phyloP scores from a whole-genome alignment of 2,113 vertebrate genomes.

The Galemys pyrenaicus region DNA sequence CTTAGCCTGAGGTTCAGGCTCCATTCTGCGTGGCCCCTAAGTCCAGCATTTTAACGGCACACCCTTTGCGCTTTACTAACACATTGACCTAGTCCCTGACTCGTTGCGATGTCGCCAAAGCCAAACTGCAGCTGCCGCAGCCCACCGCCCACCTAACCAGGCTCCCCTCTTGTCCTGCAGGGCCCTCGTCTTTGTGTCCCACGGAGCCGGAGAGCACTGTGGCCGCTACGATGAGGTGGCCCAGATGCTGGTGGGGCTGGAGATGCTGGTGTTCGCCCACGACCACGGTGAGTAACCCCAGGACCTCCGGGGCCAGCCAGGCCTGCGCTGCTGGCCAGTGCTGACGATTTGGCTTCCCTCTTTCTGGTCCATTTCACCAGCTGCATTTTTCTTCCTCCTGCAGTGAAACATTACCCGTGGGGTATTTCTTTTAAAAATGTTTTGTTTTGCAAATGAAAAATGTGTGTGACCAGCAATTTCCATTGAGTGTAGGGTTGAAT shows the following conservation, averaged over 20 bases:
- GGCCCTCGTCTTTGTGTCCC: slow-evolving; percentile 92
- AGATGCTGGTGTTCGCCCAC: slow-evolving; percentile 93
- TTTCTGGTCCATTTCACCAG: not conserved
- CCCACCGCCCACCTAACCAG: slow-evolving; percentile 8
- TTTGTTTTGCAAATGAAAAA: not conserved
- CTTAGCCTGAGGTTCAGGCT: not conserved
- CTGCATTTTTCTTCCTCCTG: not conserved
- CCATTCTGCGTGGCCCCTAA: not conserved
- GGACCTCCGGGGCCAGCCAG: not conserved
- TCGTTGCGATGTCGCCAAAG: not conserved
- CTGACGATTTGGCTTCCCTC: not conserved
- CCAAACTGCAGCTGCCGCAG: too few relatives aligned
- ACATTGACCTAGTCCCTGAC: too few relatives aligned
- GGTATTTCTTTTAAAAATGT: not conserved
- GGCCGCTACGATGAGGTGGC: slow-evolving; percentile 94
- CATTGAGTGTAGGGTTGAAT: not conserved
- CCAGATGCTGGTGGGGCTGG: slow-evolving; percentile 88
- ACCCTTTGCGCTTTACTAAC: not conserved
- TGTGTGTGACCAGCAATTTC: not conserved
- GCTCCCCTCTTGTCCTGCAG: slow-evolving; percentile 82
- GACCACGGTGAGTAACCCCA: slow-evolving; percentile 93
- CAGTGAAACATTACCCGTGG: not conserved
- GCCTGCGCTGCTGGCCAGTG: not conserved
- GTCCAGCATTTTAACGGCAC: not conserved
- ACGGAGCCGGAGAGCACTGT: slow-evolving; percentile 95